Conservation (phyloP, 2,113 vertebrate species). For the Chroicocephalus ridibundus region DNA sequence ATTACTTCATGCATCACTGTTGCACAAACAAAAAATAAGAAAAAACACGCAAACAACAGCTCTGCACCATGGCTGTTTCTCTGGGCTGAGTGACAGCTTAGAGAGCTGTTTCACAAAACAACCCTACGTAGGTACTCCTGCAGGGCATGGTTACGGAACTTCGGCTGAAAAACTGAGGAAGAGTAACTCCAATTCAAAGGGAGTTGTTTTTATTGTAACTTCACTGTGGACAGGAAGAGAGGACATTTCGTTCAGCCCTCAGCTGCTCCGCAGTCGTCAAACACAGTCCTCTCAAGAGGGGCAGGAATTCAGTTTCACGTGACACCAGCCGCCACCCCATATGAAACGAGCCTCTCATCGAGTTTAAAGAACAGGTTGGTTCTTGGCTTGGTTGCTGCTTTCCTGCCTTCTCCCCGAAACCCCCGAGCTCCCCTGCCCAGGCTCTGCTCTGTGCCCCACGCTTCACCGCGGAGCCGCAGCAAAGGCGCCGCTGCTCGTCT, state of each 20-base stretch:
- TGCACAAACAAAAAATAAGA: neutral
- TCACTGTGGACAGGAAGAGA: neutral
- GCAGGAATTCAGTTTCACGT: neutral
- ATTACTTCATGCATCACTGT: neutral
- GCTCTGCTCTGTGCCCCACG: too few relatives aligned
- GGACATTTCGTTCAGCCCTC: neutral
- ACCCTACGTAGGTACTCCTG: fast-evolving
- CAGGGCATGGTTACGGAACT: neutral
- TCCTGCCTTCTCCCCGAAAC: neutral
- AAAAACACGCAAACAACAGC: neutral
- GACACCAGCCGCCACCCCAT: neutral
- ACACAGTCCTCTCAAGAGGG: neutral
- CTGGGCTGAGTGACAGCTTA: neutral
- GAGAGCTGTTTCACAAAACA: neutral
- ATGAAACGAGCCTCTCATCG: fast-evolving
- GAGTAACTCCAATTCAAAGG: neutral
- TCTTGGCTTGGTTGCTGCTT: too few relatives aligned
- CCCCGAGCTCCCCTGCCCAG: too few relatives aligned
- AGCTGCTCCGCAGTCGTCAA: neutral
- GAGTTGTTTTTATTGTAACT: neutral
- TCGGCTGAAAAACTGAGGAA: neutral
- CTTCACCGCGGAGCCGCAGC: fast-evolving
- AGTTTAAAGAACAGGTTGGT: neutral
- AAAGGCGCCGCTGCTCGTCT: neutral
- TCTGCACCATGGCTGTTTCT: neutral